Evolutionary conservation across 2,888 invertebrate genomes (phyloP).

Genomic region (Stenurella melanura): DNA sequence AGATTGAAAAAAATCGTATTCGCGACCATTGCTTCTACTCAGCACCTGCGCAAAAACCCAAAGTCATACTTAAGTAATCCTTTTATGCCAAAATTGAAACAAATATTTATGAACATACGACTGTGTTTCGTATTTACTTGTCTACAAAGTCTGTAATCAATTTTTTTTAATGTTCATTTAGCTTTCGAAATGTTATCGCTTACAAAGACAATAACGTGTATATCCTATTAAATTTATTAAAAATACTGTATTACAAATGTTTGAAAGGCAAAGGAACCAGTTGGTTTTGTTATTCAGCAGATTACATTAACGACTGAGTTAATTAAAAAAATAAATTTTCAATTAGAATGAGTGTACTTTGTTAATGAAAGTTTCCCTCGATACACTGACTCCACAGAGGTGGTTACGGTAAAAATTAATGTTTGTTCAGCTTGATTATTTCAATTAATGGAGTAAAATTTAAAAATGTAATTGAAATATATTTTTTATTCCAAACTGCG

Average conservation of each 20-base stretch:
- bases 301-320: conserved; percentile 60
- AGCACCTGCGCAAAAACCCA: too few species aligned
- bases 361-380: conserved; percentile 67
- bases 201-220: too few species aligned
- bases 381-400: conserved; percentile 45
- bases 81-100: too few species aligned
- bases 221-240: too few species aligned
- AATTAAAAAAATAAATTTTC: conserved; percentile 69
- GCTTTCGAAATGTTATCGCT: too few species aligned
- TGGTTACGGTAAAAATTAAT: conserved; percentile 55
- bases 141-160: too few species aligned
- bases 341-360: conserved; percentile 68
- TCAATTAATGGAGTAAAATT: conserved; percentile 54
- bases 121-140: too few species aligned
- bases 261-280: conserved; percentile 17
- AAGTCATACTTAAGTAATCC: too few species aligned
- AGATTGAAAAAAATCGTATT: too few species aligned
- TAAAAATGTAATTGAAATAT: conserved; percentile 44
- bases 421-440: conserved; percentile 59
- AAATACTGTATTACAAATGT: not conserved
- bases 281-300: conserved; percentile 36
- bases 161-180: too few species aligned
- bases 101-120: too few species aligned
- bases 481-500: not conserved
- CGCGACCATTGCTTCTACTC: too few species aligned